These are phyloP conservation scores for Chondrosia reniformis DNA, from an alignment of 37 sponge, comb jelly and placozoan species.

Conservation along the genomic window DNA sequence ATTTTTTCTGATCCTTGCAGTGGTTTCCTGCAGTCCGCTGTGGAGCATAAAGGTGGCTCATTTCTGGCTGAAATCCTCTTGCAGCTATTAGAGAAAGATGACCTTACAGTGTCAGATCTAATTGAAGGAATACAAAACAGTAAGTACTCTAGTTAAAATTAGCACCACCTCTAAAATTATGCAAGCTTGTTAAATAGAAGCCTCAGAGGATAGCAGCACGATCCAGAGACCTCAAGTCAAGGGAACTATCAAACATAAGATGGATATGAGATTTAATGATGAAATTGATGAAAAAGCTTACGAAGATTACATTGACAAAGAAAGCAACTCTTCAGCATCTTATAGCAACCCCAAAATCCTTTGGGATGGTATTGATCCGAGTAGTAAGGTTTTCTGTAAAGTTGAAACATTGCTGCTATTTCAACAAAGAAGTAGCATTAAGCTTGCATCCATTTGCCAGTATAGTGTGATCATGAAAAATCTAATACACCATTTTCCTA, in stretches of 20 bases:
- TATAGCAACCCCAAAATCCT: background rate
- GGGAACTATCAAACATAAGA: background rate
- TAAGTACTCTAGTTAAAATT: no score
- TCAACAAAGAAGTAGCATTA: no score
- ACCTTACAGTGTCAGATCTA: background rate
- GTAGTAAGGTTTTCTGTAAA: background rate
- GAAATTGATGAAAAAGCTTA: background rate
- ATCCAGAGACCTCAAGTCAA: background rate
- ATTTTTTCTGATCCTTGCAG: background rate
- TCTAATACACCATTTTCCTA: no score
- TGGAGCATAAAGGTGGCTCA: no score
- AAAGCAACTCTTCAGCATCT: background rate
- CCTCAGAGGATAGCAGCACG: background rate
- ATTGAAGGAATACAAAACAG: background rate
- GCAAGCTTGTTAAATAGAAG: background rate
- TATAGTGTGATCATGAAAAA: no score
- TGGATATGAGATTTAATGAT: background rate
- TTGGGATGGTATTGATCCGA: background rate
- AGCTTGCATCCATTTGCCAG: no score
- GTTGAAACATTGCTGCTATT: no score
- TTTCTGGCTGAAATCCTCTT: background rate
- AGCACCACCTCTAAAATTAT: no score
- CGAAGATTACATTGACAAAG: background rate
- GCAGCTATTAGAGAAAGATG: background rate
- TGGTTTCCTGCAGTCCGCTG: background rate